phyloP scores from a whole-genome alignment of 2,888 invertebrate species.

The Pollenia labialis region DNA sequence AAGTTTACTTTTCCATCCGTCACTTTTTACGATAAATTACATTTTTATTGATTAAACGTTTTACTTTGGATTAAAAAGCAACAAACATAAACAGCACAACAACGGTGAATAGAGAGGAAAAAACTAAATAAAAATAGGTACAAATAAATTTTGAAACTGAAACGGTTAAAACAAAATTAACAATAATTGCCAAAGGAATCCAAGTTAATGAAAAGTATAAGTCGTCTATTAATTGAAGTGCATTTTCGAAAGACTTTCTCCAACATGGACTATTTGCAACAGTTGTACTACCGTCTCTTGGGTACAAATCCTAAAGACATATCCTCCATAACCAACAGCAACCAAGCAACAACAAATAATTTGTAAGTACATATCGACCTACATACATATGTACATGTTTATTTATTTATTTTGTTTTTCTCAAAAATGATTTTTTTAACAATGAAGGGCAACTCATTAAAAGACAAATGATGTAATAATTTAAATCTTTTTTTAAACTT shows the following conservation, averaged over 20 bases:
- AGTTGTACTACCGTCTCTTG: slow-evolving; percentile 59
- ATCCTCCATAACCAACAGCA: not conserved
- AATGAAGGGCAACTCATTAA: not conserved
- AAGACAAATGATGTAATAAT: slow-evolving; percentile 58
- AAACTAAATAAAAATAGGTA: not conserved
- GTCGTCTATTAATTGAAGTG: slow-evolving; percentile 1
- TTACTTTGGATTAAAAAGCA: slow-evolving; percentile 5
- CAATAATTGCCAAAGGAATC: not conserved
- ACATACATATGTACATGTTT: too few species aligned
- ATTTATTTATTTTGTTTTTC: not conserved
- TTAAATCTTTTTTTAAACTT: slow-evolving; percentile 10
- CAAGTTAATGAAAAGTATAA: slow-evolving; percentile 48
- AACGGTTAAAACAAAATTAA: slow-evolving; percentile 13
- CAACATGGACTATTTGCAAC: slow-evolving; percentile 67
- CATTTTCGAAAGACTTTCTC: slow-evolving; percentile 2
- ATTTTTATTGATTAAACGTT: slow-evolving; percentile 54
- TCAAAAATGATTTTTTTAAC: not conserved
- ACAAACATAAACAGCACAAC: not conserved
- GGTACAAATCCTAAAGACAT: slow-evolving; percentile 36
- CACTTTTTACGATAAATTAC: not conserved
- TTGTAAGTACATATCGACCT: slow-evolving; percentile 61
- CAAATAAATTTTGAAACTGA: slow-evolving; percentile 11
- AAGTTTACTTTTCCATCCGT: slow-evolving; percentile 6
- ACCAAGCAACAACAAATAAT: slow-evolving; percentile 46
- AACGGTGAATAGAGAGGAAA: not conserved